Conservation (phyloP, 2,888 invertebrate genomes). For the Anodontia alba region DNA sequence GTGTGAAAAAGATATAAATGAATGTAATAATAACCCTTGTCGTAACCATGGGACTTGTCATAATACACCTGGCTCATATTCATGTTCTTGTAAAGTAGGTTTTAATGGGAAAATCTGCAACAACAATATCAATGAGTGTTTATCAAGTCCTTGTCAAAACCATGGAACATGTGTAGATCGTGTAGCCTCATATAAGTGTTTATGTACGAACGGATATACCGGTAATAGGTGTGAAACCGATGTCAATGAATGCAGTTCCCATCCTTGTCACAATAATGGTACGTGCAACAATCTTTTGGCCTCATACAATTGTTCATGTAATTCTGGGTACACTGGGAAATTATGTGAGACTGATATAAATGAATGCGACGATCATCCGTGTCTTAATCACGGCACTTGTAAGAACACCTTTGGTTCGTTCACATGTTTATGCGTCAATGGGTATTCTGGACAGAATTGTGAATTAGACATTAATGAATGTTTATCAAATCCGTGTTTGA, state of each 20-base stretch:
- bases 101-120: background rate
- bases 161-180: background rate
- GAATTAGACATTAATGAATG: background rate
- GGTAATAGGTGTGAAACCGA: background rate
- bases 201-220: background rate
- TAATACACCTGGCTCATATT: background rate
- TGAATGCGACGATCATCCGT: slow-evolving; percentile 64
- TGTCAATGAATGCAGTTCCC: background rate
- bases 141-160: background rate
- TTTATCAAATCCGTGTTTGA: background rate
- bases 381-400: background rate
- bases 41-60: background rate
- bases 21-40: background rate
- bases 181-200: background rate
- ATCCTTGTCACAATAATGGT: background rate
- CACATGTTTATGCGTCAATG: background rate
- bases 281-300: background rate
- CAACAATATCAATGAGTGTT: background rate
- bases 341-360: slow-evolving; percentile 66
- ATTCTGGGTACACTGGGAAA: slow-evolving; percentile 72
- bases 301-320: slow-evolving; percentile 30
- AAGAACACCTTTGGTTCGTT: background rate
- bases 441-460: background rate
- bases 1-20: background rate
- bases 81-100: background rate